These are phyloP conservation scores for Cosmia trapezina DNA, from an alignment of 2,888 invertebrate genomes.

Conservation along the genomic window DNA sequence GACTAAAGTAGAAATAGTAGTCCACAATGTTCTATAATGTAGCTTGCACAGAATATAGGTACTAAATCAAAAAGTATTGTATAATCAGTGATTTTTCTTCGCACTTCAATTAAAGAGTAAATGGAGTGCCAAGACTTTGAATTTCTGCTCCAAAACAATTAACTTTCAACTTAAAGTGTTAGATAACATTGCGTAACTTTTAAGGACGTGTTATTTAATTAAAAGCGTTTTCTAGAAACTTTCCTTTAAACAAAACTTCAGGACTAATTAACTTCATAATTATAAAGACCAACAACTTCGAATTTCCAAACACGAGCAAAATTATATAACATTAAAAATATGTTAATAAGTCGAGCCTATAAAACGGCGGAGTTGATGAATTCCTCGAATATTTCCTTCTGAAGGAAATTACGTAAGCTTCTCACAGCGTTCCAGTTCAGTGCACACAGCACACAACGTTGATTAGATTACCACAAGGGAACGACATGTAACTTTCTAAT, in stretches of 20 bases:
- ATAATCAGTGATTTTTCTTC: background rate
- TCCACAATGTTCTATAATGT: background rate
- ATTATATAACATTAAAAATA: conserved; percentile 53
- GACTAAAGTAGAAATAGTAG: background rate
- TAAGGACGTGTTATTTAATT: conserved; percentile 52
- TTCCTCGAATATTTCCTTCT: conserved; percentile 43
- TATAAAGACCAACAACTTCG: conserved; percentile 39
- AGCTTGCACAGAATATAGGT: background rate
- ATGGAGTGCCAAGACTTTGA: conserved; percentile 4
- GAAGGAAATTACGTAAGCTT: conserved; percentile 56
- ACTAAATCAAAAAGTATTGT: background rate
- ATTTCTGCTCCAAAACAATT: conserved; percentile 31
- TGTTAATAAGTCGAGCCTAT: conserved; percentile 46
- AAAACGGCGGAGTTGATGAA: conserved; percentile 47
- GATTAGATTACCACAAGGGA: conserved; percentile 64
- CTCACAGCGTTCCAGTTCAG: conserved; percentile 41
- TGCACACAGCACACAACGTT: conserved; percentile 54
- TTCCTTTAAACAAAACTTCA: conserved; percentile 43
- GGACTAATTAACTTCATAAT: conserved; percentile 56
- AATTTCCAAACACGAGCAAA: conserved; percentile 39
- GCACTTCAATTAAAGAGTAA: background rate
- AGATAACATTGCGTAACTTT: conserved; percentile 41
- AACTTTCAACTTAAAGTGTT: conserved; percentile 23
- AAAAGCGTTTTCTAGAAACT: conserved; percentile 35
- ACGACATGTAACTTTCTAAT: conserved; percentile 57